A percentile compares a stretch with the other conserved stretches of the same genome.
Evolutionary conservation across 2,797 vertebrate species (phyloP).

Genomic region (Parambassis ranga): DNA sequence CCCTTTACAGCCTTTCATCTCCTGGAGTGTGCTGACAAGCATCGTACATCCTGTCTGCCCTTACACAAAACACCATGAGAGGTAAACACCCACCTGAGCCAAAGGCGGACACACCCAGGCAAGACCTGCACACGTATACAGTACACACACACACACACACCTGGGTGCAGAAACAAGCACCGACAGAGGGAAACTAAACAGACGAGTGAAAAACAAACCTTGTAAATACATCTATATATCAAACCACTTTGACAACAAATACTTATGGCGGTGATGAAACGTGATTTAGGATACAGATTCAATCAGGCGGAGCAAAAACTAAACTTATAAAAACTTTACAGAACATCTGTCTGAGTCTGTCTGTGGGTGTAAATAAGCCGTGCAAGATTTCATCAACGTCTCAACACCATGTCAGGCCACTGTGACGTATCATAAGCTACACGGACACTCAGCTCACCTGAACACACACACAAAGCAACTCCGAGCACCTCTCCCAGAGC

Average conservation of each 20-base stretch:
- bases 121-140: conserved; percentile 11
- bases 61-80: conserved; percentile 60
- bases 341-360: background rate
- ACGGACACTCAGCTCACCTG: background rate
- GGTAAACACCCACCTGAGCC: conserved; percentile 71
- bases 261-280: background rate
- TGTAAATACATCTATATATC: conserved; percentile 24
- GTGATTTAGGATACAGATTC: background rate
- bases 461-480: conserved; percentile 10
- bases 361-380: conserved; percentile 23
- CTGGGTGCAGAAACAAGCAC: background rate
- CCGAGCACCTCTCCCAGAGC: conserved; percentile 25
- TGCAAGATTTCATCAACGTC: conserved; percentile 26
- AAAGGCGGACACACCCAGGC: conserved; percentile 66
- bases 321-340: background rate
- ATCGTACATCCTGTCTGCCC: conserved; percentile 74
- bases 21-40: conserved; percentile 71
- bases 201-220: conserved; percentile 15
- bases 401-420: conserved; percentile 8
- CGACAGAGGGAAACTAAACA: conserved; percentile 25
- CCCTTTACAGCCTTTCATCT: conserved; percentile 75
- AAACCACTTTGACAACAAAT: conserved; percentile 15
- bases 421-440: background rate
- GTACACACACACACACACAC: background rate
- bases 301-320: background rate